Base-by-base conservation (phyloP, 2,888 invertebrate genomes). In the Sinopyrophorus schimmeli region DNA sequence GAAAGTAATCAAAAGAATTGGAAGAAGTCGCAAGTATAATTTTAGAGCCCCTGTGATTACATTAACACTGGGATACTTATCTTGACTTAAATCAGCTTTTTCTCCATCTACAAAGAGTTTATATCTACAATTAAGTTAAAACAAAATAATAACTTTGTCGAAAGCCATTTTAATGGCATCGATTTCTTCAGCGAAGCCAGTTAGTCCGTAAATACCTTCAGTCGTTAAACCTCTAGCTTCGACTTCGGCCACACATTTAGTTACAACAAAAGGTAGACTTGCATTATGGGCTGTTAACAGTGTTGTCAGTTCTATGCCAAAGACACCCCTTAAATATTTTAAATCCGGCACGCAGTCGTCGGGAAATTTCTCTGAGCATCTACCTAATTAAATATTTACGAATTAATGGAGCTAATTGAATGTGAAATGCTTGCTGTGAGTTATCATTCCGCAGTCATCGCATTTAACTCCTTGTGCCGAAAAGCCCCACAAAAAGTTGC, bases 101-200 rank as follows among this genome's bases (percentile, higher is more conserved):
- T 91, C 90, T 3, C 89, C 90, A 72, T 92, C 90, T 82, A 71
- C 46, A 68, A 64, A 41, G 27, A 47, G 10, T 21, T 9, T n/a
- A n/a, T n/a, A n/a, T n/a, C n/a, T n/a, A n/a, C n/a, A n/a, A n/a
- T 17, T 21, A 31, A 5, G 26, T 17, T n/a, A 16, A 27, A 18
- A 28, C 2, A 39, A n/a, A n/a, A n/a, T n/a, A n/a, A n/a, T n/a
- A n/a, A n/a, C 89, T 81, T 80, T 87, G 75, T 96, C 95, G 65
- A 95, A 84, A 1, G 89, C 87, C 74, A 90, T 77, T 72, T 92
- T 89, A 18, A 96, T 78, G 1, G 89, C 85, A 66, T 95, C 94
- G 63, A 96, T 91, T 68, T 94, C 92, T 72, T 96, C 96, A 59
- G 92, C 91, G 66, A 92, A 92, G 1, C 95, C 93, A 1, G 92